These are phyloP conservation scores for Melanotaenia parkinsoni DNA, from an alignment of 2,797 vertebrate genomes.

Conservation along the genomic window DNA sequence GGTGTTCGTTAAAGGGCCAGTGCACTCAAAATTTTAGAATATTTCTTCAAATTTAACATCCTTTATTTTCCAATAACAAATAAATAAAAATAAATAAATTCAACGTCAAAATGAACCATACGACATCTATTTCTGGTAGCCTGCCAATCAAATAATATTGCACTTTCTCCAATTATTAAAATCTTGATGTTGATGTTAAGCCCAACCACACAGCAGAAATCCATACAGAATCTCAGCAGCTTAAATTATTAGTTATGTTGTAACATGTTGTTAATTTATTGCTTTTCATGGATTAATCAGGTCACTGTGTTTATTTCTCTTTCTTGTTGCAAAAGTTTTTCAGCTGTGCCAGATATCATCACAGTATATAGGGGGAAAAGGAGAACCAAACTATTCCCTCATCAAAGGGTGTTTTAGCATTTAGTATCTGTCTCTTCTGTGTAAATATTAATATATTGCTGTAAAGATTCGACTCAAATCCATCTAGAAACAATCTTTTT, in stretches of 20 bases:
- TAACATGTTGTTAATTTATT: neutral
- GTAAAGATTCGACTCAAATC: conserved; percentile 32
- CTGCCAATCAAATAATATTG: no score
- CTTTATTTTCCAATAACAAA: no score
- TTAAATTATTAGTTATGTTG: neutral
- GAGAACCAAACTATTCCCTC: neutral
- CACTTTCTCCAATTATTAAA: no score
- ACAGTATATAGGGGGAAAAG: neutral
- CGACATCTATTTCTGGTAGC: no score
- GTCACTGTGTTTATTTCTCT: neutral
- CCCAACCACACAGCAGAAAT: neutral
- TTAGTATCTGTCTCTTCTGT: neutral
- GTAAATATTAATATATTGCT: neutral
- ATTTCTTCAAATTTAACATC: neutral
- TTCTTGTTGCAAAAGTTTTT: neutral
- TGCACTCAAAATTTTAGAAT: neutral
- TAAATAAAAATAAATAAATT: no score
- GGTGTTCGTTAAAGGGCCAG: conserved; percentile 80
- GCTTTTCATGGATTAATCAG: neutral
- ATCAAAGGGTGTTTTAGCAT: neutral
- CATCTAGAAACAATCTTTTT: conserved; percentile 39
- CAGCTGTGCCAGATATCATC: neutral
- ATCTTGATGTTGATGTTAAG: neutral
- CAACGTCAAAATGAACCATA: no score
- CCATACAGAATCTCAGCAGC: neutral